These are phyloP conservation scores for Notothenia rossii DNA, from an alignment of 2,113 vertebrate genomes.

Conservation along the genomic window DNA sequence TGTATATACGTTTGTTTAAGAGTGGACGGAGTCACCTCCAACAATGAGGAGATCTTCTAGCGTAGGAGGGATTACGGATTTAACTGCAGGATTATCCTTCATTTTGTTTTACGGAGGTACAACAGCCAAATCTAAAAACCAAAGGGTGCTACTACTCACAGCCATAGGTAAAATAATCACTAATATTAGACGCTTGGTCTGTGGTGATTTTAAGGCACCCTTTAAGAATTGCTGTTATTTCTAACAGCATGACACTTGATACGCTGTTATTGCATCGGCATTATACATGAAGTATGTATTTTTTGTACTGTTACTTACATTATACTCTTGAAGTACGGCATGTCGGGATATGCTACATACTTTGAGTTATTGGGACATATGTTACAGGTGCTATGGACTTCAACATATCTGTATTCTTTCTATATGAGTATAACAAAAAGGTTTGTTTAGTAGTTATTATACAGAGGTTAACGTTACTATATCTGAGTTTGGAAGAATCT, in stretches of 20 bases:
- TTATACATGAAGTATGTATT: constrained; percentile 9
- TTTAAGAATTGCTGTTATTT: not conserved
- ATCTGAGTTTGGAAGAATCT: not conserved
- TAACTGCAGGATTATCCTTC: not conserved
- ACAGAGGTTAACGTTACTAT: not conserved
- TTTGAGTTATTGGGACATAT: constrained; percentile 13
- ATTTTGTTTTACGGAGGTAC: not conserved
- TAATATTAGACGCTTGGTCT: not conserved
- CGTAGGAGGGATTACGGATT: too few species aligned
- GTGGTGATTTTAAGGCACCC: not conserved
- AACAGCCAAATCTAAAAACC: not conserved
- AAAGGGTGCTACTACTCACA: constrained; percentile 20
- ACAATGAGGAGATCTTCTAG: not conserved
- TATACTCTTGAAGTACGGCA: constrained; percentile 4
- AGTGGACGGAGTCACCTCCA: not conserved
- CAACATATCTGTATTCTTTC: not conserved
- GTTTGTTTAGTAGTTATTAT: not conserved
- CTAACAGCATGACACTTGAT: not conserved
- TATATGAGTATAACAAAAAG: not conserved
- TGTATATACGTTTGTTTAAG: not conserved
- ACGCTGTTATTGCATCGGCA: constrained; percentile 24
- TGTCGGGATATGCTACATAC: not conserved
- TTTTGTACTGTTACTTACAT: constrained; percentile 17
- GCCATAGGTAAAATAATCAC: constrained; percentile 3
- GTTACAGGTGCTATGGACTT: not conserved